These are phyloP conservation scores for Thymallus thymallus DNA, from an alignment of 2,113 vertebrate genomes.

Conservation along the genomic window DNA sequence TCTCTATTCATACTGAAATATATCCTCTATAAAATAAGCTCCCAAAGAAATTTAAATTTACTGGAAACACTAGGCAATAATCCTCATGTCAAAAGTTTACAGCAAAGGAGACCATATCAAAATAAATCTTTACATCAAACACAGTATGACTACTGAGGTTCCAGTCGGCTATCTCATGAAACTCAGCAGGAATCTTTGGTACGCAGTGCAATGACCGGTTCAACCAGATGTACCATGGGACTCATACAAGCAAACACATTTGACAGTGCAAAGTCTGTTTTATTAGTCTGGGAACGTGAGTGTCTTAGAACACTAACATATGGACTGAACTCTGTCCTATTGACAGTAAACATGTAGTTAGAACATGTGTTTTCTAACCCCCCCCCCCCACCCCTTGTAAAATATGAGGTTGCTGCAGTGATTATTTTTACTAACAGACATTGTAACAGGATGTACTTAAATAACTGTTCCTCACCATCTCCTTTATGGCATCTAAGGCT, in stretches of 20 bases:
- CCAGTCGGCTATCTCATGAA: neutral
- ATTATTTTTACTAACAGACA: neutral
- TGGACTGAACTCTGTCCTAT: no score
- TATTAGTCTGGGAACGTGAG: no score
- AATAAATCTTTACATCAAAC: neutral
- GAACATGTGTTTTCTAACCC: no score
- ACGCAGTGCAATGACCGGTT: slow-evolving; percentile 12
- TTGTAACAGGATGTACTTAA: neutral
- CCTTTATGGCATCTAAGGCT: slow-evolving; percentile 76
- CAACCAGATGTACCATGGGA: neutral
- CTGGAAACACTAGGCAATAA: neutral
- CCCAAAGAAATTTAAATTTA: neutral
- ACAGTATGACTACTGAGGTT: neutral
- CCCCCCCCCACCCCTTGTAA: no score
- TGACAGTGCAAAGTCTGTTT: no score
- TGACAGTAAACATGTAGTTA: no score
- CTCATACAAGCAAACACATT: neutral
- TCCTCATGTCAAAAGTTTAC: neutral
- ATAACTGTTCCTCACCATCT: slow-evolving; percentile 75
- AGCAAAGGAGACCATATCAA: neutral
- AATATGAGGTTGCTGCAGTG: neutral
- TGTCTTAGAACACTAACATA: no score
- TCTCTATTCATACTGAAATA: neutral
- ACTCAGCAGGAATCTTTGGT: neutral
- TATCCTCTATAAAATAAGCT: neutral